These are phyloP conservation scores for Ferdinandea cuprea DNA, from an alignment of 2,888 invertebrate genomes.

Conservation along the genomic window DNA sequence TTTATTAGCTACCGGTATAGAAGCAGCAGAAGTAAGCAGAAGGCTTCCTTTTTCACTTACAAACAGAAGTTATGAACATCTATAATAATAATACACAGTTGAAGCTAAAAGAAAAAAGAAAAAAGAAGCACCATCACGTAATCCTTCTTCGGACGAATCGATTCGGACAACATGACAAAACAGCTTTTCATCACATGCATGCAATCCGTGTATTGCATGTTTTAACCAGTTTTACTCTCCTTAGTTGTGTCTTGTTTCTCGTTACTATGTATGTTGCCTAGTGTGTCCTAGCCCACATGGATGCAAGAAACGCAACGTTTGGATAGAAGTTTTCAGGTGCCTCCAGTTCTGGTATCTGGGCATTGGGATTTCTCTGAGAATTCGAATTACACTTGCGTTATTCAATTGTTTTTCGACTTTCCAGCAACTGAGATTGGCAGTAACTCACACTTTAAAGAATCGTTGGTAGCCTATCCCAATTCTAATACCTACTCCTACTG, in stretches of 20 bases:
- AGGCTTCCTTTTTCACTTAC: conserved; percentile 5
- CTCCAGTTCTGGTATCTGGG: conserved; percentile 3
- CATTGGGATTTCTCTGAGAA: conserved; percentile 38
- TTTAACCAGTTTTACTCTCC: conserved; percentile 38
- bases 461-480: conserved; percentile 8
- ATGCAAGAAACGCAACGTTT: conserved; percentile 36
- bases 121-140: conserved; percentile 49
- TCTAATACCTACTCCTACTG: conserved; percentile 15
- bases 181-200: conserved; percentile 55
- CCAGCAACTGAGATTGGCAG: background rate
- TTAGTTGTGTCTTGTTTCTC: background rate
- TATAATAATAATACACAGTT: background rate
- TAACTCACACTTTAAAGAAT: conserved; percentile 42
- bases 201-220: conserved; percentile 57
- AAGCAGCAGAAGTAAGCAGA: too few species aligned
- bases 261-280: background rate
- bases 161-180: conserved; percentile 68
- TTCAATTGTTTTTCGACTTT: background rate
- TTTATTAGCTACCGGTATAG: conserved; percentile 59
- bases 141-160: conserved; percentile 69
- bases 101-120: too few species aligned
- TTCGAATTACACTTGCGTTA: background rate
- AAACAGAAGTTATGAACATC: conserved; percentile 64
- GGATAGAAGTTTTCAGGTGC: conserved; percentile 33
- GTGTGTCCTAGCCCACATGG: conserved; percentile 49